These are phyloP conservation scores for Botia almorhae DNA, from an alignment of 2,797 vertebrate genomes.

Conservation along the genomic window DNA sequence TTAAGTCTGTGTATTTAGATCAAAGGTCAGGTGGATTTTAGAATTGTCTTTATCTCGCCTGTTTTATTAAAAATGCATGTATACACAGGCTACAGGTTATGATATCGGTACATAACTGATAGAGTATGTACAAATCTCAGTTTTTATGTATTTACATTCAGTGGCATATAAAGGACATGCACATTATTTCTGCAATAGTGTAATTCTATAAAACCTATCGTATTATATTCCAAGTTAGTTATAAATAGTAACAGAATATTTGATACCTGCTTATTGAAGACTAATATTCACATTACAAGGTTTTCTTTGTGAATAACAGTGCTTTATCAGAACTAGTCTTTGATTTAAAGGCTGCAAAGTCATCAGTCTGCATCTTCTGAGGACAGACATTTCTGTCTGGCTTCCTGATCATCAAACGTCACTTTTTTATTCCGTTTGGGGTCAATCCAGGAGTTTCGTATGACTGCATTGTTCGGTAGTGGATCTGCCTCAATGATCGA, in stretches of 20 bases:
- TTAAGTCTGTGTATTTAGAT: neutral
- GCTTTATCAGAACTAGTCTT: neutral
- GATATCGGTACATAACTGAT: constrained; percentile 47
- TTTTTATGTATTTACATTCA: constrained; percentile 46
- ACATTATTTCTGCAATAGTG: constrained; percentile 32
- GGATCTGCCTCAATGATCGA: constrained; percentile 93
- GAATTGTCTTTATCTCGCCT: neutral
- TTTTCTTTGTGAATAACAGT: constrained; percentile 23
- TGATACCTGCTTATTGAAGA: constrained; percentile 39
- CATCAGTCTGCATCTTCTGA: constrained; percentile 64
- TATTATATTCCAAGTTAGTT: constrained; percentile 50
- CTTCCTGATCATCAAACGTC: constrained; percentile 87
- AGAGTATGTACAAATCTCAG: constrained; percentile 48
- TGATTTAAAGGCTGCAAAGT: constrained; percentile 28
- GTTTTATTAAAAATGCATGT: constrained; percentile 59
- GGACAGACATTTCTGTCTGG: constrained; percentile 89
- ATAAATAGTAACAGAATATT: constrained; percentile 57
- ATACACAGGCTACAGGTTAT: constrained; percentile 46
- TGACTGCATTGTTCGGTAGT: constrained; percentile 88
- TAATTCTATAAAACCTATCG: constrained; percentile 54
- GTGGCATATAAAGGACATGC: constrained; percentile 55
- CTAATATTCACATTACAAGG: constrained; percentile 34
- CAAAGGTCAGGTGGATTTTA: neutral
- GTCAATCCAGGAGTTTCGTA: constrained; percentile 95
- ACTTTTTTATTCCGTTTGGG: constrained; percentile 92